Evolutionary conservation across 35 echinoderm and acorn worm genomes (phyloP), one percentile per base, ranked within the genome.

Genomic region (Heliocidaris erythrogramma): DNA sequence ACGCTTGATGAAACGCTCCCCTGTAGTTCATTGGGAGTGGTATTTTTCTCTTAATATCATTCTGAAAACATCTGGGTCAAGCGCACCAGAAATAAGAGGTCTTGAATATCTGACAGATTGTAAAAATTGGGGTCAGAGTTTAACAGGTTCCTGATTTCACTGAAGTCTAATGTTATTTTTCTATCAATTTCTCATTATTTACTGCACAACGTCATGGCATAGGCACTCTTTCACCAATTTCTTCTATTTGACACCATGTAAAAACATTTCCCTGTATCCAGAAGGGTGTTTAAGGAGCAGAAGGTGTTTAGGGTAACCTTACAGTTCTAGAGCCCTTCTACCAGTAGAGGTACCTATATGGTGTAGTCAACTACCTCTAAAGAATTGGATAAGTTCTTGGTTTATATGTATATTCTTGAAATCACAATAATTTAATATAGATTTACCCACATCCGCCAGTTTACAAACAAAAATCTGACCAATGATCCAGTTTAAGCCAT

Each of bases 121-220:
- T 27, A 78, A 78, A 78, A 78, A 78, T 27, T 78, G 65, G 65
- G 65, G 65, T 78, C 65, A 78, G 27, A 24, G 21, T 18, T 78
- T 78, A 78, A 78, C 65, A 27, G 65, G 65, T 78, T 78, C 65
- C 65, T n/a, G 65, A 78, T 78, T 78, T 78, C 65, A 7, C 65
- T 78, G 65, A 78, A 78, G 1, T 21, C 65, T 78, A 78, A 78
- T 78, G 65, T 78, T 78, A 78, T 78, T 78, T 78, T 78, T 78
- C 65, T 78, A 78, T 78, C 65, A 78, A 78, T 78, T 78, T 78
- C 65, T 78, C 65, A 78, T 78, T 78, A 78, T 78, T 78, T 78
- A 78, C 65, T 78, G n/a, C 17, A 78, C 65, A 7, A n/a, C n/a
- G 65, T 27, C 65, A 78, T 78, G 65, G 27, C 8, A 78, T n/a